Base-by-base conservation (phyloP, 1,140 invertebrate species). In the Pantala flavescens region DNA sequence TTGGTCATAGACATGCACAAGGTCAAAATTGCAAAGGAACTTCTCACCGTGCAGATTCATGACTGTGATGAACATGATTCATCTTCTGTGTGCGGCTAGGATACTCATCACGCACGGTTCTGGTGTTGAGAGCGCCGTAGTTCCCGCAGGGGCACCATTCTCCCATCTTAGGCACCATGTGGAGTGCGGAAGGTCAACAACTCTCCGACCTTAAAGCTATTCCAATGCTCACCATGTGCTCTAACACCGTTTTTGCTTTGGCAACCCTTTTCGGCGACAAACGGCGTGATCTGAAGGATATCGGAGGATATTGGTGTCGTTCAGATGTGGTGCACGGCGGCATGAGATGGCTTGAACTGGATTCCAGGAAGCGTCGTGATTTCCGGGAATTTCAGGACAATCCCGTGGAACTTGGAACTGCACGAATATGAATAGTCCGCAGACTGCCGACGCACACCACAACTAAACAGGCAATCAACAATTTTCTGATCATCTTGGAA, bases 1-100 rank as follows among this genome's bases (percentile, higher is more conserved):
- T 74, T 83, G 85, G 77, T 83, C 81, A 76, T 84, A 88, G 0
- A 86, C 86, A 23, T 79, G 79, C 0, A 77, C 76, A 0, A 86
- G 73, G 78, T 88, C 85, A 0, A 87, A 74, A 0, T 77, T 81
- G 0, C 82, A 81, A 74, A 87, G 87, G 28, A 82, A 79, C 10
- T 74, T 80, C 10, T 78, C 78, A 0, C 81, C 83, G 0, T 76
- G 23, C 0, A 87, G 75, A 7, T 72, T 75, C 28, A 36, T 36
- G 28, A 9, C 28, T n/a, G n/a, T n/a, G n/a, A n/a, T n/a, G 28
- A 36, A 43, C 81, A 75, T 0, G 85, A 75, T 11, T 79, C 78
- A 72, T 81, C 79, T 0, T 76, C 75, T 0, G 81, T 78, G 24
- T 80, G 76, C 0, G 81, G 81, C 0, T 85, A 0, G 82, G 82